These are phyloP conservation scores for Hippocampus comes DNA, from an alignment of 2,113 vertebrate genomes.

Conservation along the genomic window DNA sequence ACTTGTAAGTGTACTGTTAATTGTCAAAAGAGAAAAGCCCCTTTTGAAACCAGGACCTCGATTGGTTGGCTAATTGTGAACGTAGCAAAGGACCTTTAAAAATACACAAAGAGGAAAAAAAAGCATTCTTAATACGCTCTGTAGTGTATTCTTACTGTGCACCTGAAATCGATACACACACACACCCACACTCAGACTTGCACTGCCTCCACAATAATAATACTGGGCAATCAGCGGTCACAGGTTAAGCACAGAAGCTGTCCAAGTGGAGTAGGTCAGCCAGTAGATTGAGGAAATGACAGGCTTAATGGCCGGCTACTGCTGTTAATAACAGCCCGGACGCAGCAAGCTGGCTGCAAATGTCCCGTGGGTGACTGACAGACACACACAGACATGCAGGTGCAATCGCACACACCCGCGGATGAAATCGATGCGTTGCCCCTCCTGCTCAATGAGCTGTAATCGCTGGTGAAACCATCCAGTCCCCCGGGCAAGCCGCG, in stretches of 20 bases:
- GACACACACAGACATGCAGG: conserved; percentile 24
- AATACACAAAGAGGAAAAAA: not conserved
- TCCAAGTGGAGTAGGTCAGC: conserved; percentile 62
- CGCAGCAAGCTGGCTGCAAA: conserved; percentile 56
- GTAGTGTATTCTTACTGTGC: not conserved
- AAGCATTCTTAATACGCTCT: not conserved
- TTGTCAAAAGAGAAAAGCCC: too few species aligned
- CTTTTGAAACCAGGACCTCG: too few species aligned
- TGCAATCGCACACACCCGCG: conserved; percentile 24
- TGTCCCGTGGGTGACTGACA: conserved; percentile 45
- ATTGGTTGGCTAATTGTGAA: not conserved
- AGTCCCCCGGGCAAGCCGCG: conserved; percentile 26
- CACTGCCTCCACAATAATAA: conserved; percentile 15
- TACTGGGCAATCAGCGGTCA: conserved; percentile 49
- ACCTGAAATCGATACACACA: conserved; percentile 5
- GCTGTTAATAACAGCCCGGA: conserved; percentile 65
- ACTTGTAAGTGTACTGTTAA: too few species aligned
- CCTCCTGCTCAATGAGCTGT: conserved; percentile 70
- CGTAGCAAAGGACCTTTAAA: not conserved
- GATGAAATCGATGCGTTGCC: conserved; percentile 37
- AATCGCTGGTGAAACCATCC: conserved; percentile 69
- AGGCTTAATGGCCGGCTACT: conserved; percentile 65
- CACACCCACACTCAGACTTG: not conserved
- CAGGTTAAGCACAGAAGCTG: conserved; percentile 61
- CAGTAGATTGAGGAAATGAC: conserved; percentile 58